Evolutionary conservation across 2,113 vertebrate species (phyloP).

Genomic region (Uria lomvia): DNA sequence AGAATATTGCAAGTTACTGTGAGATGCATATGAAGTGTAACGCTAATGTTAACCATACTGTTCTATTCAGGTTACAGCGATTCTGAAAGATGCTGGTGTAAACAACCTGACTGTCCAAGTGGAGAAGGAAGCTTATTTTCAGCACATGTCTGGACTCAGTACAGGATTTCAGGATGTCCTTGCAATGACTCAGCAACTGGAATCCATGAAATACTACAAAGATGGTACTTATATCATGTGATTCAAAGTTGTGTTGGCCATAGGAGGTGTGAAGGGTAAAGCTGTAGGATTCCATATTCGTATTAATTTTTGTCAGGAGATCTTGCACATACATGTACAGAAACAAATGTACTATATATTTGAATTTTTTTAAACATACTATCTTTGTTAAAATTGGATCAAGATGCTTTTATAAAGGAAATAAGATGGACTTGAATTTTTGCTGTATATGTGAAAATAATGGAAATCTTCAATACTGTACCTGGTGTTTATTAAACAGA

Average conservation of each 20-base stretch:
- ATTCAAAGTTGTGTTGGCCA: background rate
- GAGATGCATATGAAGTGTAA: background rate
- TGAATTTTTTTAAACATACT: conserved; percentile 49
- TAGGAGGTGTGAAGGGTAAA: background rate
- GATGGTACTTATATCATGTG: conserved; percentile 96
- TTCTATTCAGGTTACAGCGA: conserved; percentile 82
- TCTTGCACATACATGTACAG: conserved; percentile 67
- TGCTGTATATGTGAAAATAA: conserved; percentile 60
- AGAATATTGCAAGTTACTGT: background rate
- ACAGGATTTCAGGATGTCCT: conserved; percentile 94
- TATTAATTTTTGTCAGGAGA: conserved; percentile 36
- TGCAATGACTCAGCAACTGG: conserved; percentile 94
- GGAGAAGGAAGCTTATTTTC: conserved; percentile 98
- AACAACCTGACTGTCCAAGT: conserved; percentile 97
- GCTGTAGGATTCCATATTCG: background rate
- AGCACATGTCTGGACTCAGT: conserved; percentile 97
- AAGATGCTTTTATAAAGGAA: conserved; percentile 66
- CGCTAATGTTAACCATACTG: background rate
- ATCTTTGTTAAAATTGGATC: conserved; percentile 54
- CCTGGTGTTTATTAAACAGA: conserved; percentile 43
- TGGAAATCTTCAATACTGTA: conserved; percentile 1
- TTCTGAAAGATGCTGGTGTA: conserved; percentile 93
- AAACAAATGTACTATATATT: conserved; percentile 63
- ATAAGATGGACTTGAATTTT: conserved; percentile 45
- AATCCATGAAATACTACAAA: conserved; percentile 89